phyloP scores from a whole-genome alignment of 1,140 invertebrate genomes.

The Brachionus plicatilis region DNA sequence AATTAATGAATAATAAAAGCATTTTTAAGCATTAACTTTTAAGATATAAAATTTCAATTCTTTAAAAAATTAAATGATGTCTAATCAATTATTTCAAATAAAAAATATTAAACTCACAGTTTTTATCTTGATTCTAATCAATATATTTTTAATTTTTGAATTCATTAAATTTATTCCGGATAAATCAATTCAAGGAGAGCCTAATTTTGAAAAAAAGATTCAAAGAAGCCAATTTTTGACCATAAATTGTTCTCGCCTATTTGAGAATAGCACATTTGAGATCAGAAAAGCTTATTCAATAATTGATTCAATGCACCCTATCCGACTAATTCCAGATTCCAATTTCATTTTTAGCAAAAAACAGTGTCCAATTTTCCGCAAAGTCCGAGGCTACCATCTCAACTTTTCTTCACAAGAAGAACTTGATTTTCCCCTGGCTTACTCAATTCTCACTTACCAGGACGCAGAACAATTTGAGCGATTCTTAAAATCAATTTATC shows the following conservation, averaged over 20 bases:
- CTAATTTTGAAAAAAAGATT: background rate
- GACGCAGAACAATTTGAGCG: slow-evolving; percentile 46
- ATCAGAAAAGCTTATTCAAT: background rate
- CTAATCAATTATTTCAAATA: no score
- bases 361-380: background rate
- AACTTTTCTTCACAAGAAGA: background rate
- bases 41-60: no score
- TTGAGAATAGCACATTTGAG: background rate
- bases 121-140: background rate
- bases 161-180: background rate
- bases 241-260: background rate
- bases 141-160: background rate
- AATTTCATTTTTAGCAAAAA: background rate
- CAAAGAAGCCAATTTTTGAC: background rate
- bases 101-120: background rate
- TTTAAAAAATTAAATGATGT: no score
- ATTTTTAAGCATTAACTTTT: no score
- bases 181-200: background rate
- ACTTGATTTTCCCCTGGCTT: slow-evolving; percentile 41
- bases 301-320: background rate
- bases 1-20: no score
- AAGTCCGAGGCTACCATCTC: background rate
- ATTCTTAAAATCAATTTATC: slow-evolving; percentile 48
- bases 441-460: slow-evolving; percentile 48
- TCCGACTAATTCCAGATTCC: background rate